A percentile compares a stretch with the other conserved stretches of the same genome.
Conservation (phyloP, 2,797 vertebrate genomes). For the Coilia nasus region DNA sequence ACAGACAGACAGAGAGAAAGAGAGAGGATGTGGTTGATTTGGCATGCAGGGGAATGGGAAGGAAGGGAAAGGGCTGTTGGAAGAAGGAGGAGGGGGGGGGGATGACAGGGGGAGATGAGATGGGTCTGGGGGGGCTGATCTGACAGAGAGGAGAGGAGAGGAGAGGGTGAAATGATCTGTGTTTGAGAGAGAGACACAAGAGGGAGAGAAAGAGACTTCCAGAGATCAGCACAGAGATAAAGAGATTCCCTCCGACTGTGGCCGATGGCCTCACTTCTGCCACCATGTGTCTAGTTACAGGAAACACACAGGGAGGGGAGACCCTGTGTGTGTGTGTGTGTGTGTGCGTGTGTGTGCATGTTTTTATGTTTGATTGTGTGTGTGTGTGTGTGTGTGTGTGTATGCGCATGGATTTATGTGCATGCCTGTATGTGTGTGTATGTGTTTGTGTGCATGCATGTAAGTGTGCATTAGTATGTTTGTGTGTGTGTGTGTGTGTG, state of each 20-base stretch:
- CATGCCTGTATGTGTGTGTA: neutral
- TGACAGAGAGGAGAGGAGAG: neutral
- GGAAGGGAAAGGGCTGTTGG: neutral
- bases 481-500: no score
- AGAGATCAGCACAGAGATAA: conserved; percentile 4
- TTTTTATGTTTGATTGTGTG: neutral
- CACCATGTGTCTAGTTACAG: conserved; percentile 34
- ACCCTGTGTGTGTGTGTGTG: neutral
- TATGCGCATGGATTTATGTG: neutral
- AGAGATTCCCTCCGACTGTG: conserved; percentile 7
- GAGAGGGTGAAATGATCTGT: neutral
- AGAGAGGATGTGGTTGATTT: conserved; percentile 10
- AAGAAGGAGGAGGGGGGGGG: no score
- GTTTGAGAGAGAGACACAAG: neutral
- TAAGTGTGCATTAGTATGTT: no score
- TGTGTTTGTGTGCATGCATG: neutral
- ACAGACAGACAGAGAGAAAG: neutral
- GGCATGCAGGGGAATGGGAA: neutral
- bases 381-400: conserved; percentile 2
- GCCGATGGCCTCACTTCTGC: conserved; percentile 32
- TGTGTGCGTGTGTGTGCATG: neutral
- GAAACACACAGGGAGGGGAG: conserved; percentile 21
- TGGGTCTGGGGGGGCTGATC: neutral
- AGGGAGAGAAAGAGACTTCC: neutral
- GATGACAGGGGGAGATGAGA: no score